Percentiles rank a stretch among this genome's conserved stretches.
Conservation (phyloP, 2,797 vertebrate genomes). For the Chaunax sp. region DNA sequence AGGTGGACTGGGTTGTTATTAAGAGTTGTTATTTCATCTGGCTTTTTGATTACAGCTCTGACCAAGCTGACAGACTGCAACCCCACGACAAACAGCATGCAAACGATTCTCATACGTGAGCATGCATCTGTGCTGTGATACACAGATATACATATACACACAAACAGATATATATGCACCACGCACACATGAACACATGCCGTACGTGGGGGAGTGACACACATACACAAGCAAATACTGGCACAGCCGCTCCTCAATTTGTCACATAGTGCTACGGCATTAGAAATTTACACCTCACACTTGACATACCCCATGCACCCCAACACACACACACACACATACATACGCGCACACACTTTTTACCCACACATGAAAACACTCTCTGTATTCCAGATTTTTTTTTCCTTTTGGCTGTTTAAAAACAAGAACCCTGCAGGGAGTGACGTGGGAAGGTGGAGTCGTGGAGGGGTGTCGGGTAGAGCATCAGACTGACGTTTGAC, state of each 20-base stretch:
- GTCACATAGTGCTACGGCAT: conserved; percentile 41
- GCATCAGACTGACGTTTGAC: conserved; percentile 58
- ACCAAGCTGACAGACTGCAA: conserved; percentile 66
- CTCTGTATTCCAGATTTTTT: conserved; percentile 54
- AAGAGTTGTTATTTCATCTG: conserved; percentile 68
- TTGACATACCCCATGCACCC: conserved; percentile 33
- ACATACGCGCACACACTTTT: conserved; percentile 5
- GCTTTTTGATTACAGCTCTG: conserved; percentile 71
- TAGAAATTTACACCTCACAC: conserved; percentile 56
- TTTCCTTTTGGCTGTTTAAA: conserved; percentile 53
- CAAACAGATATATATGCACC: conserved; percentile 22
- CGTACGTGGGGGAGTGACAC: conserved; percentile 21
- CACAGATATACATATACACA: conserved; percentile 30
- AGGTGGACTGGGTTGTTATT: conserved; percentile 53
- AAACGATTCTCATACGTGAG: conserved; percentile 60
- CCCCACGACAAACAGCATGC: conserved; percentile 61
- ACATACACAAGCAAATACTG: conserved; percentile 5
- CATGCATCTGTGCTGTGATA: conserved; percentile 63
- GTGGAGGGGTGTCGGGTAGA: conserved; percentile 29
- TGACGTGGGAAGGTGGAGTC: conserved; percentile 50
- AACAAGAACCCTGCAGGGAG: conserved; percentile 64
- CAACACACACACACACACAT: conserved; percentile 12
- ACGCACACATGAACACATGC: conserved; percentile 23
- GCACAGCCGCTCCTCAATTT: conserved; percentile 39
- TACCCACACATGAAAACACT: conserved; percentile 46